Evolutionary conservation across 2,113 vertebrate genomes (phyloP).

Genomic region (Boleophthalmus pectinirostris): DNA sequence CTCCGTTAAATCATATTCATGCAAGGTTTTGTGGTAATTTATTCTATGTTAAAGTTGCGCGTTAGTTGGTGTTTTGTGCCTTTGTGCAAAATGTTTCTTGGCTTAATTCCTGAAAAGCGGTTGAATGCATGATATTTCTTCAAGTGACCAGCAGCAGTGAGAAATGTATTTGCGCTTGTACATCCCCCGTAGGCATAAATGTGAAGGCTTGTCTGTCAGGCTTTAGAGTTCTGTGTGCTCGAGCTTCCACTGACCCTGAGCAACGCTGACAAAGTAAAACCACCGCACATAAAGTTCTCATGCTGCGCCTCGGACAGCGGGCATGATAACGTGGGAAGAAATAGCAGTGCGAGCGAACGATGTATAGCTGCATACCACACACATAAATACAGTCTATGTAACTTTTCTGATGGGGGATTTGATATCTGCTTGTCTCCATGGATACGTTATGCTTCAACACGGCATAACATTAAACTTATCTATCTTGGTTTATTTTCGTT

Average conservation of each 20-base stretch:
- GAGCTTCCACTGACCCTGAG: conserved; percentile 1
- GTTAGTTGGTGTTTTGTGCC: background rate
- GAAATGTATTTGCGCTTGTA: background rate
- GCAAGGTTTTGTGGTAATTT: no score
- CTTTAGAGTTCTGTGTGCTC: background rate
- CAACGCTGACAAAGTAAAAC: background rate
- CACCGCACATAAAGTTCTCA: background rate
- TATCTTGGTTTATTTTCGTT: no score
- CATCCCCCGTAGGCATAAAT: background rate
- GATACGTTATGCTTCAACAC: no score
- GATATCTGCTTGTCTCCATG: no score
- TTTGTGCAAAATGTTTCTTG: background rate
- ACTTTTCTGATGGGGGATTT: no score
- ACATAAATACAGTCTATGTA: no score
- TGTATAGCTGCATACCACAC: no score
- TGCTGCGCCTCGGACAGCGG: background rate
- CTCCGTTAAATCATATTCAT: no score
- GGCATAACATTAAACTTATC: no score
- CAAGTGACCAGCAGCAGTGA: background rate
- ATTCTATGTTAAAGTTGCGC: no score
- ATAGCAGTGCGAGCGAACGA: background rate
- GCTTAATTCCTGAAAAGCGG: background rate
- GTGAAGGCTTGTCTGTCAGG: background rate
- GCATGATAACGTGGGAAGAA: background rate
- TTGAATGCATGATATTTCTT: background rate